Conservation (phyloP, 2,797 vertebrate genomes). For the Melanogrammus aeglefinus region DNA sequence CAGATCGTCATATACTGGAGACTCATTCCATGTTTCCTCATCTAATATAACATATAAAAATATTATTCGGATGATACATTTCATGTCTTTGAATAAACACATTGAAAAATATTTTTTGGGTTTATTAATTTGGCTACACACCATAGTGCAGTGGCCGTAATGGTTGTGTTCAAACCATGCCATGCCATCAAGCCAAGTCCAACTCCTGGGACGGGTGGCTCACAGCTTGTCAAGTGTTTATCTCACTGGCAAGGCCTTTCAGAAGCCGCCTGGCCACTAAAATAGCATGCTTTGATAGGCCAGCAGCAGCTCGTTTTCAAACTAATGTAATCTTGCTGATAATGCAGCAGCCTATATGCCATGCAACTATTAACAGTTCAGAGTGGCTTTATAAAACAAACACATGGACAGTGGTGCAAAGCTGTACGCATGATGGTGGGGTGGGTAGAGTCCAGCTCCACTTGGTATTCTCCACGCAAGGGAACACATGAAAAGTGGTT, state of each 20-base stretch:
- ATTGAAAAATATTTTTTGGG: not conserved
- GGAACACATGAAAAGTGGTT: not conserved
- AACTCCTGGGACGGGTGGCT: conserved; percentile 49
- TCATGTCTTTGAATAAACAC: not conserved
- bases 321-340: conserved; percentile 58
- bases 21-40: not conserved
- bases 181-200: conserved; percentile 39
- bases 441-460: not conserved
- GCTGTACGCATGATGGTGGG: not conserved
- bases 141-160: conserved; percentile 22
- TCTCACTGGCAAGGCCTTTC: conserved; percentile 60
- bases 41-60: not conserved
- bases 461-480: not conserved
- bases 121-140: not conserved
- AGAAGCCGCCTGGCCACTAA: conserved; percentile 66
- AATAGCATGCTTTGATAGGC: conserved; percentile 65
- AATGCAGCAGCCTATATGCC: conserved; percentile 43
- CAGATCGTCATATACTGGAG: not conserved
- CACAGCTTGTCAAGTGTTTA: conserved; percentile 68
- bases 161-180: conserved; percentile 36
- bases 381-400: conserved; percentile 5
- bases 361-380: conserved; percentile 26
- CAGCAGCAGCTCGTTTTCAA: conserved; percentile 48
- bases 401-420: not conserved
- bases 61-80: not conserved